A percentile compares a stretch with the other conserved stretches of the same genome.
phyloP scores from a whole-genome alignment of 2,113 vertebrate genomes.

The Tragelaphus strepsiceros region DNA sequence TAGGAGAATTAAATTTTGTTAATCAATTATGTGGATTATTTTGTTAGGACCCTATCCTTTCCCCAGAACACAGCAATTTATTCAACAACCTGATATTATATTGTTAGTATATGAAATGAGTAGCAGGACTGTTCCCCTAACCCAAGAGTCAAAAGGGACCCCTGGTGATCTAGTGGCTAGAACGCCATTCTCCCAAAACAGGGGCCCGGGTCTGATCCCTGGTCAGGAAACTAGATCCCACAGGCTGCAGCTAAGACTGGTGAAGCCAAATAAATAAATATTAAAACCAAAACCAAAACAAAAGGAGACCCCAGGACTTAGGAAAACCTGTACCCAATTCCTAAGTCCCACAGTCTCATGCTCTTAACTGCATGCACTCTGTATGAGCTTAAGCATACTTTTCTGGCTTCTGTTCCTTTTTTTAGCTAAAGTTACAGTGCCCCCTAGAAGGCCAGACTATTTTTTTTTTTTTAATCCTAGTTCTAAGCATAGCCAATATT shows the following conservation, averaged over 20 bases:
- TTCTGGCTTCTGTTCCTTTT: not conserved
- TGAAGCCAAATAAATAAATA: not conserved
- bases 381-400: not conserved
- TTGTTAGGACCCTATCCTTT: not conserved
- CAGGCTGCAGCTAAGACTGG: not conserved
- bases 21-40: not conserved
- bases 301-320: not conserved
- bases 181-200: not conserved
- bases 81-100: not conserved
- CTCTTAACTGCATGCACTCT: fast-evolving
- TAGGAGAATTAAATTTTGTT: not conserved
- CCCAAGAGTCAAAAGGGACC: not conserved
- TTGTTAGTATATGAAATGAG: not conserved
- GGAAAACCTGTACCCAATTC: not conserved
- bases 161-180: not conserved
- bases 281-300: not conserved
- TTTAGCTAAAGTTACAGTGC: not conserved
- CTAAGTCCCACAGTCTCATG: fast-evolving
- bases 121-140: not conserved
- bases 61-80: not conserved
- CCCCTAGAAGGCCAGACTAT: not conserved
- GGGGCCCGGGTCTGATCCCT: not conserved
- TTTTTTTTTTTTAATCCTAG: not conserved
- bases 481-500: slow-evolving; percentile 1
- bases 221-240: not conserved